Base-by-base conservation (phyloP, 1,140 invertebrate genomes). In the Harlomillsia oculata region DNA sequence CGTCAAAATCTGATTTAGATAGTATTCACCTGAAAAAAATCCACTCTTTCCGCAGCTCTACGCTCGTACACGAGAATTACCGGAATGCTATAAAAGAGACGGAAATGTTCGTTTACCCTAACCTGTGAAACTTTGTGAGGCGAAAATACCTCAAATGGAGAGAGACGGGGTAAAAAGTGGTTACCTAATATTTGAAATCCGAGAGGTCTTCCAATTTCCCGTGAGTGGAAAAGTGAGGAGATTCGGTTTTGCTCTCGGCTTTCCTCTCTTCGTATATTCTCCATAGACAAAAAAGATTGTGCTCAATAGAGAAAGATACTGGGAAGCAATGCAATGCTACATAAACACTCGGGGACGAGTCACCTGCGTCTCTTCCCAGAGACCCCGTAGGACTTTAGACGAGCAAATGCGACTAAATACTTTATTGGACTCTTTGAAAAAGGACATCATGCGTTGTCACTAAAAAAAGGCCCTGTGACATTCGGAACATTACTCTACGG, bases 301-400 rank as follows among this genome's bases (percentile, higher is more conserved):
- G 29, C 45, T 48, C 39, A 36, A 41, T 50, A 58, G 28, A 53
- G 45, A 57, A 46, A 39, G 46, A 53, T 37, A 34, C 26, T 45
- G 39, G 52, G 26, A 20, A 26, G 51, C 52, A 55, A 44, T 29
- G 48, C 20, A 28, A 58, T 52, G 36, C 57, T 53, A 54, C 44
- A 59, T 59, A 59, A 59, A 59, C 51, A 56, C 25, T 28, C 21
- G 34, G 21, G 20, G 28, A 56, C 48, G 20, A 46, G 53, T 61
- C 59, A 61, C 59, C 53, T 61, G 53, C 21, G 26, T 36, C 43
- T 9, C 48, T 61, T 61, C 59, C 59, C 59, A 61, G 37, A 50
- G 21, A 49, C 37, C 18, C 34, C 30, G 26, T 53, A 37, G 23
- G 40, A 32, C 45, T 48, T 48, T 21, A n/a, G n/a, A n/a, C n/a